phyloP scores from a whole-genome alignment of 2,797 vertebrate genomes.

The Malacoctenus gilli region DNA sequence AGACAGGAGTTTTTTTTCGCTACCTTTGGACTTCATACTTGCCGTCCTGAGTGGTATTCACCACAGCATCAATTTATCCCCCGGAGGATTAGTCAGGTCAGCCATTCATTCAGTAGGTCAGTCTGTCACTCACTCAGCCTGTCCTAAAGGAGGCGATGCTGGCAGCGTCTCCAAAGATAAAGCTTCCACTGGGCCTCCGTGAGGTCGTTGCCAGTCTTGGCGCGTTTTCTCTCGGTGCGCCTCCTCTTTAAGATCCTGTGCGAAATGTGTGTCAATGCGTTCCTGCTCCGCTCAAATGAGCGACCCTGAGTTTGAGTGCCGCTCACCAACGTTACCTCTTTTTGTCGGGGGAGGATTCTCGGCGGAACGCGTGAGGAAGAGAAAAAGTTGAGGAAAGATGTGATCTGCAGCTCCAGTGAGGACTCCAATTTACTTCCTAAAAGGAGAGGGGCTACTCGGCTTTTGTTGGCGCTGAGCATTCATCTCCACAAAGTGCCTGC shows the following conservation, averaged over 20 bases:
- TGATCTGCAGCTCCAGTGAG: slow-evolving; percentile 46
- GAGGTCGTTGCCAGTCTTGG: slow-evolving; percentile 29
- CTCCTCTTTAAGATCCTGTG: neutral
- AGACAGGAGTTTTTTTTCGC: too few species aligned
- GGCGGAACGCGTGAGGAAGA: too few species aligned
- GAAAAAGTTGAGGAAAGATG: slow-evolving; percentile 63
- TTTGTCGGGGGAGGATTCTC: too few species aligned
- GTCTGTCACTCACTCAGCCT: slow-evolving; percentile 25
- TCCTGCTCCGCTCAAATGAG: slow-evolving; percentile 17
- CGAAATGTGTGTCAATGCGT: slow-evolving; percentile 17
- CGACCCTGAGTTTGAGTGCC: too few species aligned
- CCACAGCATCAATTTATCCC: neutral
- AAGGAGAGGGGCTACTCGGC: slow-evolving; percentile 50
- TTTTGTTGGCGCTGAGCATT: slow-evolving; percentile 63
- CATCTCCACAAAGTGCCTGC: slow-evolving; percentile 74
- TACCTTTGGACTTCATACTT: neutral
- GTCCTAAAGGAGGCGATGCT: slow-evolving; percentile 29
- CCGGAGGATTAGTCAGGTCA: slow-evolving; percentile 1
- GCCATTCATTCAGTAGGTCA: slow-evolving; percentile 22
- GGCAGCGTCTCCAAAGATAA: slow-evolving; percentile 31
- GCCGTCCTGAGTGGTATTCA: neutral
- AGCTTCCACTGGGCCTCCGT: slow-evolving; percentile 12
- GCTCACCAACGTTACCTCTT: too few species aligned
- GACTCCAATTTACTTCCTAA: slow-evolving; percentile 50
- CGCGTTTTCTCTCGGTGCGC: slow-evolving; percentile 37